Evolutionary conservation across 2,113 vertebrate genomes (phyloP), one percentile per base, ranked within the genome.

Genomic region (Elanus axillaris): DNA sequence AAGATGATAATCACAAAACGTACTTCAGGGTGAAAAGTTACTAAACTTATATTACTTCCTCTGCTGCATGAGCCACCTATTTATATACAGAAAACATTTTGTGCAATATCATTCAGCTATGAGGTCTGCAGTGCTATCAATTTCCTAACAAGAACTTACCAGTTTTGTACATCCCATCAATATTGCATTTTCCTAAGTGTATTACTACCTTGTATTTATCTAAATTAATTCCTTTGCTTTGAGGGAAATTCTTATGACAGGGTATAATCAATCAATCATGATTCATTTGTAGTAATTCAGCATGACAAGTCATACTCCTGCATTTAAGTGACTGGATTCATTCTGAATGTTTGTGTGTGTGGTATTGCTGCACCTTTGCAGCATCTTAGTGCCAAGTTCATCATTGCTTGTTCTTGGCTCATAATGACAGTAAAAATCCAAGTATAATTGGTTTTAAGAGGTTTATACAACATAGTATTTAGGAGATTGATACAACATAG

Each of bases 181-280:
- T 91, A 73, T 5, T 50, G 71, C 38, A 80, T 91, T 96, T 97
- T 81, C 36, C 58, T 86, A 94, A 91, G 71, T 90, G 40, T 84
- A 91, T 94, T 94, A 88, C 80, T 97, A 95, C 83, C 72, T 94
- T 88, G 25, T 81, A 95, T 94, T 96, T 96, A 96, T 88, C 86
- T 96, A 86, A 96, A 96, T 96, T 92, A 96, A 96, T 96, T 94
- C 74, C n/a, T 94, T 86, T 94, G 42, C 42, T 96, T 83, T 55
- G 7, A 74, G 72, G 48, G 48, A 88, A 88, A n/a, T 21, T 96
- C 71, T 89, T 50, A 60, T 63, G 77, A 83, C 88, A 93, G 64
- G 60, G 25, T 95, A 23, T 94, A 96, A 97, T 97, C 92, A 93
- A 94, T 96, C 95, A 96, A 93, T 94, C 94, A 86, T 50, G 19